These are phyloP conservation scores for Xiphias gladius DNA, from an alignment of 2,113 vertebrate genomes.

Conservation along the genomic window DNA sequence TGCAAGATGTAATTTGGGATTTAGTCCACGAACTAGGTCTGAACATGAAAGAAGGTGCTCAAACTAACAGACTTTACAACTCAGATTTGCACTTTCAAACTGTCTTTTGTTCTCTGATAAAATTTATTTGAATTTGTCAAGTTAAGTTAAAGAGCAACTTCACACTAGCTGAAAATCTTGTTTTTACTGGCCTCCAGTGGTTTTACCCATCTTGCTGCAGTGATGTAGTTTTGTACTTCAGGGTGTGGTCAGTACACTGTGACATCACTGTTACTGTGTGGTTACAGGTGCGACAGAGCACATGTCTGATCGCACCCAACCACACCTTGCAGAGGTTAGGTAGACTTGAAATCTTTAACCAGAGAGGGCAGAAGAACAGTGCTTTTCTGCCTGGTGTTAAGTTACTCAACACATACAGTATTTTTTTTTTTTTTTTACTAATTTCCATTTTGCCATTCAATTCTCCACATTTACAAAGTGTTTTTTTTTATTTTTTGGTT, in stretches of 20 bases:
- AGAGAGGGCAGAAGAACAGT: neutral
- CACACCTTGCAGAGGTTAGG: neutral
- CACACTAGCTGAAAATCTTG: neutral
- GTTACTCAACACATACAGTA: neutral
- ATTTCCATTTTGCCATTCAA: neutral
- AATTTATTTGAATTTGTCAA: neutral
- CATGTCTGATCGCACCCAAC: neutral
- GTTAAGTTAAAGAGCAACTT: neutral
- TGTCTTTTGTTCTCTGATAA: neutral
- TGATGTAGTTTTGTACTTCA: neutral
- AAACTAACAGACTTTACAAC: conserved; percentile 1
- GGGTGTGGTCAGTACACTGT: neutral
- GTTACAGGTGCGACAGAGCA: neutral
- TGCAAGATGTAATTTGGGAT: conserved; percentile 59
- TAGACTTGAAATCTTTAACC: neutral
- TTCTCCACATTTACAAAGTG: neutral
- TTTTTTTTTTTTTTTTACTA: too few relatives aligned
- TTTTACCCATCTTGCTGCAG: neutral
- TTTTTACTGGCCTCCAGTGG: neutral
- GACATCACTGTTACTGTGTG: neutral
- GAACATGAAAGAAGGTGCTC: conserved; percentile 21
- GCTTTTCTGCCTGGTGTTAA: neutral
- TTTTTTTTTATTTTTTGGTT: neutral
- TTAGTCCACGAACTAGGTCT: conserved; percentile 51
- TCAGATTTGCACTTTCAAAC: neutral